phyloP scores from a whole-genome alignment of 1,140 invertebrate genomes.

The Conus ventricosus region DNA sequence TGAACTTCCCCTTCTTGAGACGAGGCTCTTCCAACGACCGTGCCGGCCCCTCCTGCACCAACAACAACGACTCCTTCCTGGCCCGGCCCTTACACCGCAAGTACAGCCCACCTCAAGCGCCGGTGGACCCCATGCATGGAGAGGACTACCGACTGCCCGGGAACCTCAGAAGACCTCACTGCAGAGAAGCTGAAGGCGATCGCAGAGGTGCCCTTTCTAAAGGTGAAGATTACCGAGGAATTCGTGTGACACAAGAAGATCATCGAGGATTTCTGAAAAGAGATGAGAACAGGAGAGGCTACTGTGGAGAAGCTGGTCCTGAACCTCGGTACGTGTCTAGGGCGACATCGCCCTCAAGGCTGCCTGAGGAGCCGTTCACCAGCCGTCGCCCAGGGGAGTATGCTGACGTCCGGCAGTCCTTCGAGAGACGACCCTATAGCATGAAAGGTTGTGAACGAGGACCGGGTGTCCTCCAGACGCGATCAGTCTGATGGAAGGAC shows the following conservation, averaged over 20 bases:
- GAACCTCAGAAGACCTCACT: too few relatives aligned
- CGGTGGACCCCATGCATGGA: neutral
- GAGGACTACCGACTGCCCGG: neutral
- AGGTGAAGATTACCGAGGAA: too few relatives aligned
- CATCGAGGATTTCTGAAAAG: too few relatives aligned
- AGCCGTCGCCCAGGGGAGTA: neutral
- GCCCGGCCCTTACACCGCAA: neutral
- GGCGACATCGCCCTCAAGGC: too few relatives aligned
- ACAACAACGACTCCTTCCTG: slow-evolving; percentile 9
- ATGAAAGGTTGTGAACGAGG: neutral
- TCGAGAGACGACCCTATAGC: too few relatives aligned
- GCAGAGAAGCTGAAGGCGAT: too few relatives aligned
- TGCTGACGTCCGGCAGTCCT: too few relatives aligned
- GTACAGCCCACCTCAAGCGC: neutral
- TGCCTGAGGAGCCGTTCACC: neutral
- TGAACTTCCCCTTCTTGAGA: neutral
- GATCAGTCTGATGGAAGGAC: neutral
- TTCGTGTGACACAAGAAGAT: too few relatives aligned
- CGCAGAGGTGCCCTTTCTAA: too few relatives aligned
- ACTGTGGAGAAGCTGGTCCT: too few relatives aligned
- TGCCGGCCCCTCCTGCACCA: slow-evolving; percentile 5
- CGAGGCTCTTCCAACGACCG: neutral
- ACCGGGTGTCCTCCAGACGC: neutral
- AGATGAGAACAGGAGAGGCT: too few relatives aligned
- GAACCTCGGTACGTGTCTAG: too few relatives aligned